Base-by-base conservation (phyloP, 2,797 vertebrate genomes). In the Carapus acus region DNA sequence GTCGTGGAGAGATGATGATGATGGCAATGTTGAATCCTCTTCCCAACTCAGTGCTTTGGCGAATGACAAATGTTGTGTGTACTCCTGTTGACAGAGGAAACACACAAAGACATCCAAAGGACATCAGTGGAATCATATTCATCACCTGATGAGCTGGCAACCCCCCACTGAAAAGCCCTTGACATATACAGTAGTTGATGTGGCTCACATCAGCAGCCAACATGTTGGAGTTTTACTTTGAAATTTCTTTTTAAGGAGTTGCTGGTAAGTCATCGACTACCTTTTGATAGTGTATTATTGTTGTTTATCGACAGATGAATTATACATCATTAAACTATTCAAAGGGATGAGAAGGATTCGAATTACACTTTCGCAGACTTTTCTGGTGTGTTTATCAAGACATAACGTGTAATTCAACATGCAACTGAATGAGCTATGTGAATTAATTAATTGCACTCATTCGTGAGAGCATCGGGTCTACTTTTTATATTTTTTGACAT, bases 1-100 rank as follows among this genome's bases (percentile, higher is more conserved):
- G 49, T 53, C 64, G 63, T 51, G 24, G 42, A 19, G 69, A 49
- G 43, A 38, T 15, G 51, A 64, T 1, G 49, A 49, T 34, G 45
- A 56, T 12, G 37, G 48, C 36, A 43, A 54, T 8, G 37, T 46
- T 0, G 51, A 49, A 20, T 38, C 40, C 3, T 37, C n/a, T 43
- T 50, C 43, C 3, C 45, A 43, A 20, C 11, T 9, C 44, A 14
- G 29, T 36, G 17, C 29, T 49, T 18, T 7, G 21, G 62, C 19
- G 20, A n/a, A n/a, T n/a, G n/a, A n/a, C n/a, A n/a, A n/a, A n/a
- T n/a, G n/a, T n/a, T n/a, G n/a, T n/a, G n/a, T n/a, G n/a, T n/a
- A n/a, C 4, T 59, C 27, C 34, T 49, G 14, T 57, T 70, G 24
- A 9, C 12, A 54, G 5, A 6, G 15, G 7, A 21, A 23, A 24